Conservation (phyloP, 2,113 vertebrate species). For the Silurus meridionalis region DNA sequence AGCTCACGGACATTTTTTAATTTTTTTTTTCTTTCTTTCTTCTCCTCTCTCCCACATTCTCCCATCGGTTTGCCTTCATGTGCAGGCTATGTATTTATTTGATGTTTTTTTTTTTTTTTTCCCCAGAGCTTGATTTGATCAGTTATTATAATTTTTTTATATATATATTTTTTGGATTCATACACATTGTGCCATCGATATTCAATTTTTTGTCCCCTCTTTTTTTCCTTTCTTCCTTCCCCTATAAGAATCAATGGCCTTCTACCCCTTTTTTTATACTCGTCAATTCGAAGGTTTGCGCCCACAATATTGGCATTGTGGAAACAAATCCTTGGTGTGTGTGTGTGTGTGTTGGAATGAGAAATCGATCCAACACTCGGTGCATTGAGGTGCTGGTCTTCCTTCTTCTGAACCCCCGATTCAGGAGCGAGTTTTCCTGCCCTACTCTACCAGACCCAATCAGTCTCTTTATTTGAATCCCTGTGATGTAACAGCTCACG, state of each 20-base stretch:
- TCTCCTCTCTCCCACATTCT: neutral
- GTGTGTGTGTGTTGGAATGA: neutral
- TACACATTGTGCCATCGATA: slow-evolving; percentile 34
- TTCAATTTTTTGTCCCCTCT: slow-evolving; percentile 14
- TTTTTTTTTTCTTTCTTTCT: neutral
- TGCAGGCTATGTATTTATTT: slow-evolving; percentile 47
- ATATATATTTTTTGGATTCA: no score
- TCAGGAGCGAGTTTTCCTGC: slow-evolving; percentile 41
- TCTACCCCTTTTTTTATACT: slow-evolving; percentile 49
- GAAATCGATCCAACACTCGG: neutral
- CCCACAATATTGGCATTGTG: neutral
- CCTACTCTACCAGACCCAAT: neutral
- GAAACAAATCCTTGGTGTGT: neutral
- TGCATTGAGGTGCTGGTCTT: slow-evolving; percentile 21
- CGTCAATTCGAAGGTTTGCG: neutral
- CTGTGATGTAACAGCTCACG: slow-evolving; percentile 1
- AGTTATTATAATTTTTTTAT: neutral
- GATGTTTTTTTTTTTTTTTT: neutral
- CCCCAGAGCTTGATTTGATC: neutral
- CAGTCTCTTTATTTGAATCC: neutral
- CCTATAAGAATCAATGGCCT: no score
- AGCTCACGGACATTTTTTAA: neutral
- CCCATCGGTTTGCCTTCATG: neutral
- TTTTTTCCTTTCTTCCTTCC: slow-evolving; percentile 46
- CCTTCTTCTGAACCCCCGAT: slow-evolving; percentile 10